These are phyloP conservation scores for Atractosteus spatula DNA, from an alignment of 2,113 vertebrate genomes.

Conservation along the genomic window DNA sequence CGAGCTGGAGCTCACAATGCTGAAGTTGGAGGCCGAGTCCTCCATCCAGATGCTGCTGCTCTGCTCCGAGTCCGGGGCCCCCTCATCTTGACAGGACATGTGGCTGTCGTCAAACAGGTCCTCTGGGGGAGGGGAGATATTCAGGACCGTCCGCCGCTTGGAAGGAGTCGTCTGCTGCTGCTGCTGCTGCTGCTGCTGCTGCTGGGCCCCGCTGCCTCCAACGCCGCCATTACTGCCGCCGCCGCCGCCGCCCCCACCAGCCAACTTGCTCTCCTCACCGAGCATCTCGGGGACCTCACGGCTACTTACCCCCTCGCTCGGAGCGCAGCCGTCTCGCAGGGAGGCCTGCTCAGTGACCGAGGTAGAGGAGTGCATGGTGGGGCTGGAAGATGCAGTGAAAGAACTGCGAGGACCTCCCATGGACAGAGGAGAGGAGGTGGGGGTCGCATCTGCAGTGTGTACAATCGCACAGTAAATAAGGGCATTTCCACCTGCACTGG, in stretches of 20 bases:
- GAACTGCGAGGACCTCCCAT: conserved; percentile 97
- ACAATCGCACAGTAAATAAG: conserved; percentile 91
- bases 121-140: conserved; percentile 96
- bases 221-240: conserved; percentile 36
- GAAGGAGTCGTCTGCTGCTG: conserved; percentile 84
- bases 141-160: conserved; percentile 88
- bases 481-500: conserved; percentile 68
- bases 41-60: conserved; percentile 98
- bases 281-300: conserved; percentile 76
- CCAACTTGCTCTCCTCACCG: conserved; percentile 48
- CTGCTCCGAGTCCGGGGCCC: conserved; percentile 87
- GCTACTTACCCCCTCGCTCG: conserved; percentile 66
- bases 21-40: conserved; percentile 97
- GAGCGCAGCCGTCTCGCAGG: conserved; percentile 79
- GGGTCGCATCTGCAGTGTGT: conserved; percentile 94
- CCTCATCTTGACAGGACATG: conserved; percentile 95
- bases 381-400: conserved; percentile 94
- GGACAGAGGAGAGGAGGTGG: conserved; percentile 93
- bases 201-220: conserved; percentile 35
- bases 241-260: conserved; percentile 39
- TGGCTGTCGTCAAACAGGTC: conserved; percentile 94
- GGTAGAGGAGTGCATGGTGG: conserved; percentile 84
- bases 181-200: conserved; percentile 45
- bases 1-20: conserved; percentile 88
- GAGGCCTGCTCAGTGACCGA: conserved; percentile 85